Evolutionary conservation across 92 coral and sea anemone genomes (phyloP), one percentile per base, ranked within the genome.

Genomic region (Paramuricea clavata): DNA sequence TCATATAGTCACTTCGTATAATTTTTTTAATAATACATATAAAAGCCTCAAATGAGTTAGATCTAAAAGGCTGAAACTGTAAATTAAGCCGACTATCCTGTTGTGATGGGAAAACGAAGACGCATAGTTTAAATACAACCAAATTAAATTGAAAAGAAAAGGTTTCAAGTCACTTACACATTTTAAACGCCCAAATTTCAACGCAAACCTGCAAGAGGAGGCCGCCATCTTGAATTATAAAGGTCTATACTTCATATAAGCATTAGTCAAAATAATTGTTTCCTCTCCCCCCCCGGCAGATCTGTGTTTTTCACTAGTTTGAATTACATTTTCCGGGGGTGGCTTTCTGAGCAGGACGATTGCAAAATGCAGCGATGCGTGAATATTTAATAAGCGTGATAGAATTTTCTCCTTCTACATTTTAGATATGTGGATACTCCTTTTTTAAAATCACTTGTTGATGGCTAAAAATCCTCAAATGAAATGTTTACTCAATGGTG

Each of bases 181-280:
- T 69, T 42, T 49, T 49, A 56, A 32, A 57, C 36, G 60, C 22
- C 82, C 82, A 52, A 57, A 49, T 6, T 49, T 73, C 2, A 44
- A 22, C 25, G n/a, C 59, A 27, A 76, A 26, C 49, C 67, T 85
- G 78, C 31, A 44, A 35, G 19, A 28, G 56, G 52, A 32, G 19
- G 82, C 74, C 74, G 88, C 82, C 88, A 85, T 85, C 74, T 85
- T 74, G 71, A 12, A 31, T 83, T 32, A 0, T 22, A 3, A 62
- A 35, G 23, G 27, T 22, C 15, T 7, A 64, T 64, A 64, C 70
- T 64, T 64, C 21, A 64, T 57, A 25, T 57, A 57, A 57, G 65
- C 65, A 57, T 47, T 60, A 19, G 35, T 81, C 21, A n/a, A 39
- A 4, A 10, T 60, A 67, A 32, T 69, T 39, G 10, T 8, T 71